phyloP scores from a whole-genome alignment of 2,888 invertebrate genomes.

The Harpalus rubripes region DNA sequence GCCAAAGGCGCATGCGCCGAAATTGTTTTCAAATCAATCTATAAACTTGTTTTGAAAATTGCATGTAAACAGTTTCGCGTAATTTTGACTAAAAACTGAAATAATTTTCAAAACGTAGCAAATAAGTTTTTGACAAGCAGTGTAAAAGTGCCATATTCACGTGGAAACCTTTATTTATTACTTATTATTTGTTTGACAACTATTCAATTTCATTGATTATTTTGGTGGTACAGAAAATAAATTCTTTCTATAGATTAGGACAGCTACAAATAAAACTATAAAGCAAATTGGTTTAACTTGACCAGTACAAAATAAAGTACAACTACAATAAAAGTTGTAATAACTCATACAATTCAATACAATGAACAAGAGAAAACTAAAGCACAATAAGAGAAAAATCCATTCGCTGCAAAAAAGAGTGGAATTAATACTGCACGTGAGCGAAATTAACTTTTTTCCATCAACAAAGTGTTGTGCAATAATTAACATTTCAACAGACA shows the following conservation, averaged over 20 bases:
- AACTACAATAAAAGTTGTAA: slow-evolving; percentile 2
- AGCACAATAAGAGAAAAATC: slow-evolving; percentile 16
- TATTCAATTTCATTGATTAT: too few relatives aligned
- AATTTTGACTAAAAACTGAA: too few relatives aligned
- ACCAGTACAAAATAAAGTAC: slow-evolving; percentile 6
- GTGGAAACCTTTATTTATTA: too few relatives aligned
- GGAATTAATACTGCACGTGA: slow-evolving; percentile 23
- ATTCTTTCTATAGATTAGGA: background rate
- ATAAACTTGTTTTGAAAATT: too few relatives aligned
- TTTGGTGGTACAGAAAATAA: too few relatives aligned
- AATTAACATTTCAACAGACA: slow-evolving; percentile 40
- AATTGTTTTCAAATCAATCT: too few relatives aligned
- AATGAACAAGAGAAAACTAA: slow-evolving; percentile 22
- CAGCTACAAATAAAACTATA: background rate
- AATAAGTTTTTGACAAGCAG: too few relatives aligned
- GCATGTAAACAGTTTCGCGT: too few relatives aligned
- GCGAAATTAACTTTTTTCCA: slow-evolving; percentile 3
- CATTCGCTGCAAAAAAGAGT: background rate
- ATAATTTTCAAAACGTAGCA: too few relatives aligned
- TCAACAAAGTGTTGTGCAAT: slow-evolving; percentile 30
- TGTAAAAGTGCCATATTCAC: too few relatives aligned
- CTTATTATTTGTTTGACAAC: too few relatives aligned
- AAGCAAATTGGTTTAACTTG: background rate
- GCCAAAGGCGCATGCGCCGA: too few relatives aligned
- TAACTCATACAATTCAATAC: slow-evolving; percentile 21